These are phyloP conservation scores for Crematogaster levior DNA, from an alignment of 2,888 invertebrate species.

Conservation along the genomic window DNA sequence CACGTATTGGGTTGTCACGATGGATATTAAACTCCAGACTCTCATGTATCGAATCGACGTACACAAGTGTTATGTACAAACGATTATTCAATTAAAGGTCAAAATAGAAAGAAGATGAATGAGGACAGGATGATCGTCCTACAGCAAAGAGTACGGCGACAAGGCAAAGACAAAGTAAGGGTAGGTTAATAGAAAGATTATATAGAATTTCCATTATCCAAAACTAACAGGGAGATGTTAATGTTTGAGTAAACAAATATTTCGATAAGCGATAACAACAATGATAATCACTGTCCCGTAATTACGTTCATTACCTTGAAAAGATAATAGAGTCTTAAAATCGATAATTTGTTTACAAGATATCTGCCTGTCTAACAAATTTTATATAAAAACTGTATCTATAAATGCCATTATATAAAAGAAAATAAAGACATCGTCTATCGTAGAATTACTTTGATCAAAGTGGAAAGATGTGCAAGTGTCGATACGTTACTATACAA, in stretches of 20 bases:
- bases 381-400: background rate
- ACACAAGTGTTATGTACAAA: background rate
- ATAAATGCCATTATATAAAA: background rate
- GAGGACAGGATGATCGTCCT: background rate
- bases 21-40: conserved; percentile 21
- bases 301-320: background rate
- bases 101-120: conserved; percentile 23
- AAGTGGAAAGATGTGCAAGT: background rate
- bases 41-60: background rate
- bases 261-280: background rate
- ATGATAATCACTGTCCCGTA: background rate
- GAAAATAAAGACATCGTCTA: background rate
- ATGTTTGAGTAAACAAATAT: conserved; percentile 4
- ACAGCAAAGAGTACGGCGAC: background rate
- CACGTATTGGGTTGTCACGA: background rate
- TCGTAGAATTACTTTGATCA: background rate
- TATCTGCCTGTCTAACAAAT: background rate
- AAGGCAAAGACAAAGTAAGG: conserved; percentile 14
- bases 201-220: background rate
- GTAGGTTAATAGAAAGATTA: background rate
- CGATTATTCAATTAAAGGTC: conserved; percentile 27
- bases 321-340: background rate
- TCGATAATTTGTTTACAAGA: background rate
- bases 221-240: background rate
- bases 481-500: background rate